Evolutionary conservation across 2,113 vertebrate species (phyloP).

Genomic region (Crotophaga sulcirostris): DNA sequence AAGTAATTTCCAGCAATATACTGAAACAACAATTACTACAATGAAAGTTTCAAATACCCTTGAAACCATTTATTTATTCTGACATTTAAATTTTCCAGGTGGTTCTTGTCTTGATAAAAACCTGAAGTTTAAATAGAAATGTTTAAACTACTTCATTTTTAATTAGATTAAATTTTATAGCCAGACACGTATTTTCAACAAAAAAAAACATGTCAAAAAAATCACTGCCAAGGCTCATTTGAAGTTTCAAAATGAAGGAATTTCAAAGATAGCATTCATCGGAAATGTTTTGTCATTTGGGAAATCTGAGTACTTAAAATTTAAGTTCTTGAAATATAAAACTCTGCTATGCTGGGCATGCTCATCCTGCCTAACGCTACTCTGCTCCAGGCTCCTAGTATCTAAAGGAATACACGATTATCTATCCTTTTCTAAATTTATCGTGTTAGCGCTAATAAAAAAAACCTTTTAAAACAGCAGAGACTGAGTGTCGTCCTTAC

Average conservation of each 20-base stretch:
- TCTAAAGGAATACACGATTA: background rate
- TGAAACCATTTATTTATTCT: background rate
- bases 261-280: background rate
- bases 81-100: background rate
- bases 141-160: background rate
- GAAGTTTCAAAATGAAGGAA: background rate
- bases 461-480: background rate
- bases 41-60: background rate
- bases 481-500: accelerated
- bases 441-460: background rate
- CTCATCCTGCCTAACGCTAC: too few species aligned
- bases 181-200: background rate
- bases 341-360: background rate
- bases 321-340: background rate
- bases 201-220: background rate
- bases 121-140: background rate
- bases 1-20: background rate
- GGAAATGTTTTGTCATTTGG: background rate
- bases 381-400: accelerated
- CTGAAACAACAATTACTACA: background rate
- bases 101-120: background rate
- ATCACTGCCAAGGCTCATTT: background rate
- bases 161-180: background rate
- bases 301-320: background rate
- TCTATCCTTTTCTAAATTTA: background rate